Conservation (phyloP, 1,140 invertebrate species). For the Apis cerana region DNA sequence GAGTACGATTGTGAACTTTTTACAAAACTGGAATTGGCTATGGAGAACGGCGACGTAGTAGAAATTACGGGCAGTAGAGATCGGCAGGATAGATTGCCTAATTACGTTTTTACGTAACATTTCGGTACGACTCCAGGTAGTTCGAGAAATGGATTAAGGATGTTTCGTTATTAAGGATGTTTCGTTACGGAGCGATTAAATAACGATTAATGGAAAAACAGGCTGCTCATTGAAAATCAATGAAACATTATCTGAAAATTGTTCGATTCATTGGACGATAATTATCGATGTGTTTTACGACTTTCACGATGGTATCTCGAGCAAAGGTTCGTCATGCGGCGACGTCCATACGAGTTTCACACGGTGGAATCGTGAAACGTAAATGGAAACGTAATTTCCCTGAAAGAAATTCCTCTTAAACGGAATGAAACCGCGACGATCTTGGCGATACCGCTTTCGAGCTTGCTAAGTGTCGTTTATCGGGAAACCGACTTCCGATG, state of each 20-base stretch:
- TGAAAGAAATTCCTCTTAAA: neutral
- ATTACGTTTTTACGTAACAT: conserved; percentile 39
- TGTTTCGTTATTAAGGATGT: neutral
- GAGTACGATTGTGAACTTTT: too few species aligned
- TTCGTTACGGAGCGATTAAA: conserved; percentile 17
- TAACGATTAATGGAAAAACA: conserved; percentile 25
- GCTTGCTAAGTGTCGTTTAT: neutral
- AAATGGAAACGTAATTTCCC: conserved; percentile 6
- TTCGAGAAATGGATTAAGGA: neutral
- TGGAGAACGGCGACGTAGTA: neutral
- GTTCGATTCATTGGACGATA: neutral
- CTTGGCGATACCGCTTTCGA: neutral
- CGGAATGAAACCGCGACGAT: neutral
- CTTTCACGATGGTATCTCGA: conserved; percentile 25
- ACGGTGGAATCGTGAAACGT: neutral
- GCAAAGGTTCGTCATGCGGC: neutral
- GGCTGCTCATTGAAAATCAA: neutral
- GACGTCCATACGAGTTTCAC: neutral
- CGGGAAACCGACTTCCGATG: neutral
- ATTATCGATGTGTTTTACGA: conserved; percentile 19
- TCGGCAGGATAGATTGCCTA: conserved; percentile 5
- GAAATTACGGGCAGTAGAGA: neutral
- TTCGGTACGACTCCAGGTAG: neutral
- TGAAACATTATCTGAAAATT: conserved; percentile 19
- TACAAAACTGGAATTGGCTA: neutral